These are phyloP conservation scores for Pseudorhiza aurosa DNA, from an alignment of 30 jellyfish, hydroid and myxozoan genomes.

Conservation along the genomic window DNA sequence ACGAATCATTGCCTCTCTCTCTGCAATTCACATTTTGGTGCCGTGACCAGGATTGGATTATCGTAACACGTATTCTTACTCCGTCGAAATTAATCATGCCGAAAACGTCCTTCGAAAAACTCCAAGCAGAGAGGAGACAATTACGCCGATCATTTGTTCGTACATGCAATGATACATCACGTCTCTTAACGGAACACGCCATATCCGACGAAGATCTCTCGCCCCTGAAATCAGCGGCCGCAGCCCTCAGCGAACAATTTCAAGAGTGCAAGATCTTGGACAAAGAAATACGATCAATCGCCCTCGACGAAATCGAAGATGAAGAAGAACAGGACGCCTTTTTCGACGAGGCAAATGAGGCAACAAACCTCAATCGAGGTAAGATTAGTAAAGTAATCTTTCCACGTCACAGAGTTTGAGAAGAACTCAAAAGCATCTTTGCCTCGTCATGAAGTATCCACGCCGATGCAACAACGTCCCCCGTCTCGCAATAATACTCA, in stretches of 20 bases:
- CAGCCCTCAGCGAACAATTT: slow-evolving; percentile 17
- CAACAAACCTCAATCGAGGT: slow-evolving; percentile 9
- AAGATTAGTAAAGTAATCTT: slow-evolving; percentile 17
- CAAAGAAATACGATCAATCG: not conserved
- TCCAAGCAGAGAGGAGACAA: not conserved
- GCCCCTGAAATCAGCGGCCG: slow-evolving; percentile 34
- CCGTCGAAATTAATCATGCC: not conserved
- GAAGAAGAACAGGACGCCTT: slow-evolving; percentile 16
- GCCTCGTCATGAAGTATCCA: not conserved
- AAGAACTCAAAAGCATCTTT: not conserved
- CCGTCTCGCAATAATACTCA: slow-evolving; percentile 31
- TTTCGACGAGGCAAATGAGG: slow-evolving; percentile 18
- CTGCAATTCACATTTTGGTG: slow-evolving; percentile 3
- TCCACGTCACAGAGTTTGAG: not conserved
- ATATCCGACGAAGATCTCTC: slow-evolving; percentile 1
- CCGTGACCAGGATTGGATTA: slow-evolving; percentile 18
- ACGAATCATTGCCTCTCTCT: no score
- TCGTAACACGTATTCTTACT: not conserved
- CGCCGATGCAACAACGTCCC: slow-evolving; percentile 1
- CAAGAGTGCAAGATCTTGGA: slow-evolving; percentile 9
- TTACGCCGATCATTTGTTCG: not conserved
- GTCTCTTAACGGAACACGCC: not conserved
- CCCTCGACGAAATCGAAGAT: slow-evolving; percentile 8
- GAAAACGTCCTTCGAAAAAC: not conserved
- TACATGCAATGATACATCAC: not conserved